A percentile compares a stretch with the other conserved stretches of the same genome.
Evolutionary conservation across 2,113 vertebrate species (phyloP).

Genomic region (Thryonomys swinderianus): DNA sequence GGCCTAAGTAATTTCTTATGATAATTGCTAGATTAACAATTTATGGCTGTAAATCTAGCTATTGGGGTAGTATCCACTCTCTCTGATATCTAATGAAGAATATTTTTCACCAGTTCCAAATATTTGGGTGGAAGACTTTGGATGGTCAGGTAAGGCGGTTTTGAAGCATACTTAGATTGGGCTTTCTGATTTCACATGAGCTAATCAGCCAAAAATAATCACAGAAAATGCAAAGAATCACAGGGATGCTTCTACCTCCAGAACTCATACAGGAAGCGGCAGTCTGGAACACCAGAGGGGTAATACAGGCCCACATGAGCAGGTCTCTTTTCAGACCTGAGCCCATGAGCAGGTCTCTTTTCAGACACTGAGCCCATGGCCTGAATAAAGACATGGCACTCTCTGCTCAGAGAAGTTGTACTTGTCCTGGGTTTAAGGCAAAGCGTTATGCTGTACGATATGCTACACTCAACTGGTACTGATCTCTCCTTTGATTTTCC

Average conservation of each 20-base stretch:
- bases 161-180: background rate
- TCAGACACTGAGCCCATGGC: background rate
- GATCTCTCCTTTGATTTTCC: background rate
- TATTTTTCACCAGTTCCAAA: background rate
- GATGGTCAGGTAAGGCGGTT: background rate
- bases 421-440: background rate
- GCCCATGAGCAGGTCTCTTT: accelerated
- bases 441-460: background rate
- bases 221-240: background rate
- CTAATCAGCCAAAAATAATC: background rate
- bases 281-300: background rate
- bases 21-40: background rate
- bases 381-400: background rate
- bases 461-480: background rate
- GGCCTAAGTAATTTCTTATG: background rate
- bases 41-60: background rate
- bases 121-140: background rate
- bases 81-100: background rate
- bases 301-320: accelerated
- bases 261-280: background rate
- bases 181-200: background rate
- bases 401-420: background rate
- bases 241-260: background rate
- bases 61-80: background rate
- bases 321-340: background rate